Evolutionary conservation across 2,113 vertebrate species (phyloP).

Genomic region (Syngnathoides biaculeatus): DNA sequence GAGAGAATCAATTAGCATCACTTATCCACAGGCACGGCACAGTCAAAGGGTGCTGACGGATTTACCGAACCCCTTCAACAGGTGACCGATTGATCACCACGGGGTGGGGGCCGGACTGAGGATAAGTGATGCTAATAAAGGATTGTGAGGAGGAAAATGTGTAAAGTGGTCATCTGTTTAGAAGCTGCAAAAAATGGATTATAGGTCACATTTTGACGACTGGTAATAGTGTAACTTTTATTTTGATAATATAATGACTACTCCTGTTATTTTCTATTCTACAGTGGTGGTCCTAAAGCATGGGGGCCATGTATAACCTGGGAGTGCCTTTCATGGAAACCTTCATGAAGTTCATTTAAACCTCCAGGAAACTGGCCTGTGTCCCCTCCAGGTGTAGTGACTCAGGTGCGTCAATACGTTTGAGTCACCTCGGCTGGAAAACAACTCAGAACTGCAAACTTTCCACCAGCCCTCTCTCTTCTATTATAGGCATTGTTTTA

Average conservation of each 20-base stretch:
- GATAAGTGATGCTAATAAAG: too few relatives aligned
- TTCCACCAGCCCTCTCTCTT: constrained; percentile 37
- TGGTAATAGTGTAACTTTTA: too few relatives aligned
- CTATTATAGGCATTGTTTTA: constrained; percentile 46
- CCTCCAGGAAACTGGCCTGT: constrained; percentile 4
- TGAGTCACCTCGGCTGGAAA: constrained; percentile 58
- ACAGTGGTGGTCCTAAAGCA: background rate
- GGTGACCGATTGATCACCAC: constrained; percentile 51
- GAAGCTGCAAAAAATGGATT: constrained; percentile 21
- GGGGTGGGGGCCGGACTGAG: background rate
- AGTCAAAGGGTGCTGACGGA: constrained; percentile 31
- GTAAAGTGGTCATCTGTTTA: constrained; percentile 26
- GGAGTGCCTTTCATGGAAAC: background rate
- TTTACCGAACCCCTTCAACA: constrained; percentile 31
- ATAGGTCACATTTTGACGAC: too few relatives aligned
- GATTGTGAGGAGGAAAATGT: background rate
- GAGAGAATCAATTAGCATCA: constrained; percentile 56
- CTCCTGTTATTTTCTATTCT: background rate
- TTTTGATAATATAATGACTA: constrained; percentile 14
- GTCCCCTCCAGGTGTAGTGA: constrained; percentile 36
- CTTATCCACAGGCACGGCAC: constrained; percentile 46
- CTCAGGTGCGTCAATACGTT: constrained; percentile 38
- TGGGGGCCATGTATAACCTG: background rate
- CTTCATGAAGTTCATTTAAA: background rate
- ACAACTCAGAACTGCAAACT: constrained; percentile 24